Evolutionary conservation across 2,797 vertebrate species (phyloP).

Genomic region (Loriculus beryllinus): DNA sequence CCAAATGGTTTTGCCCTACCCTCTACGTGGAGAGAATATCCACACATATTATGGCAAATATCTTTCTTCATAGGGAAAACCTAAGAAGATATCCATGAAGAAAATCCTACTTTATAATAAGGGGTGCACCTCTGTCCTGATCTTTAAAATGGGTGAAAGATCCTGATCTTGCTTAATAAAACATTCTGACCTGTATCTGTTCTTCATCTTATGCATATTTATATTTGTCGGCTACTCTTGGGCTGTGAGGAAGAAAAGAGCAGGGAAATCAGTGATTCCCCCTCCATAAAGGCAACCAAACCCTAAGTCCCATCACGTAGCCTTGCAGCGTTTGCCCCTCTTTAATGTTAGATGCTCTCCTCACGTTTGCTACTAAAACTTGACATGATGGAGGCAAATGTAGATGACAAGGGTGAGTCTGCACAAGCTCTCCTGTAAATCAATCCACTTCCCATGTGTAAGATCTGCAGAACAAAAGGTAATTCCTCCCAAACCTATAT

Average conservation of each 20-base stretch:
- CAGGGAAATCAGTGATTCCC: not conserved
- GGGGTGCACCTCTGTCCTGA: not conserved
- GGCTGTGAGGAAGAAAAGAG: not conserved
- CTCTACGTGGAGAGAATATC: not conserved
- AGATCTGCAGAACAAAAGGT: rapidly evolving
- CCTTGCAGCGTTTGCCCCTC: not conserved
- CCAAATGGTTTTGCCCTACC: not conserved
- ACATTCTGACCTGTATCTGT: not conserved
- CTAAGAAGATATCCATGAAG: not conserved
- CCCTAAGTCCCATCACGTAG: rapidly evolving
- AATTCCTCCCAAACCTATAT: not conserved
- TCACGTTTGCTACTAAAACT: not conserved
- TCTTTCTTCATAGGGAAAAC: not conserved
- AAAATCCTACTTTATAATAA: not conserved
- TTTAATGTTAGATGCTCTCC: not conserved
- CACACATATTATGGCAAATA: not conserved
- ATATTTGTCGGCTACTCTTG: not conserved
- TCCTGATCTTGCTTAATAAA: not conserved
- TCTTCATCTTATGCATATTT: not conserved
- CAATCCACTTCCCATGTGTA: not conserved
- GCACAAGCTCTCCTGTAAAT: not conserved
- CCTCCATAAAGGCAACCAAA: not conserved
- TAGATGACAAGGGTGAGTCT: not conserved
- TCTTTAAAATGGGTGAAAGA: not conserved
- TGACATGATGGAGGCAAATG: not conserved